These are phyloP conservation scores for Serranus cabrilla DNA, from an alignment of 2,797 vertebrate species.

Conservation along the genomic window DNA sequence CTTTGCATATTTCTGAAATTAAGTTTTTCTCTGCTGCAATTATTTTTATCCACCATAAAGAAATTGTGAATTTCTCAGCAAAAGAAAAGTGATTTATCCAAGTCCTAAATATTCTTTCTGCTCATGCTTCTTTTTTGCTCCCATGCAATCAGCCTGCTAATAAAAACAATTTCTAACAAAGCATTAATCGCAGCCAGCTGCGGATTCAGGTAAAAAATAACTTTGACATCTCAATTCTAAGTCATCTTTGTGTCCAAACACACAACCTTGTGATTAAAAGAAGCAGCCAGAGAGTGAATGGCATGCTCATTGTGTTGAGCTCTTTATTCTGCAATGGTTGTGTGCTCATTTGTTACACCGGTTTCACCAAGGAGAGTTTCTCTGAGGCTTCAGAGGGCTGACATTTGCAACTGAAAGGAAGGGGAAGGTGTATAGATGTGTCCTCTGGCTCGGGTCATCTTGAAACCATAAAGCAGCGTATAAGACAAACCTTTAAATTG, in stretches of 20 bases:
- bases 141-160: constrained; percentile 11
- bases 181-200: neutral
- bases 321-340: constrained; percentile 25
- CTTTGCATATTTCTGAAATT: neutral
- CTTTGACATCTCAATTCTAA: constrained; percentile 28
- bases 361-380: constrained; percentile 35
- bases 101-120: neutral
- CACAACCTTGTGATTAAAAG: constrained; percentile 22
- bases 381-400: constrained; percentile 23
- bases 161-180: constrained; percentile 10
- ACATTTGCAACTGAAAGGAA: constrained; percentile 45
- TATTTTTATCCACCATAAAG: neutral
- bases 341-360: constrained; percentile 35
- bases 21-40: neutral
- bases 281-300: constrained; percentile 13
- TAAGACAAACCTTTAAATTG: constrained; percentile 7
- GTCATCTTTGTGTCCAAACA: constrained; percentile 23
- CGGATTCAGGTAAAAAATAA: constrained; percentile 29
- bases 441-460: constrained; percentile 30
- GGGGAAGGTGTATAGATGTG: constrained; percentile 14
- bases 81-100: constrained; percentile 1
- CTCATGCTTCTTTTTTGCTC: neutral
- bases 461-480: constrained; percentile 12
- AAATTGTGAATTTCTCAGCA: neutral
- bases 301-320: constrained; percentile 23